Conservation (phyloP, 2,888 invertebrate species). For the Abscondita cerata region DNA sequence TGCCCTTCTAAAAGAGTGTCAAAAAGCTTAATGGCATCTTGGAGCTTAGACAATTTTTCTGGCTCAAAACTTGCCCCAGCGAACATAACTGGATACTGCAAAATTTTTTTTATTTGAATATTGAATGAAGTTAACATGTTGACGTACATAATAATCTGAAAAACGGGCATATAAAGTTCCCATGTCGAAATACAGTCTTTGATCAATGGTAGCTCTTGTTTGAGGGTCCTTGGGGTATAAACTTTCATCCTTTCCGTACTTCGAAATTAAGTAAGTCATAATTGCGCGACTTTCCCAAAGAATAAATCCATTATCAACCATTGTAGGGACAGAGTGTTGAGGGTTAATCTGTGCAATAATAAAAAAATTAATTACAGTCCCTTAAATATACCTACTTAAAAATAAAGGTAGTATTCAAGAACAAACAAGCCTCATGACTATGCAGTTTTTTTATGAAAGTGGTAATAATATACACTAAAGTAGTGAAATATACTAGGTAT, state of each 20-base stretch:
- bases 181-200: not conserved
- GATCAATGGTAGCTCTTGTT: not conserved
- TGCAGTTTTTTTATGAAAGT: too few relatives aligned
- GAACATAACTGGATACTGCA: not conserved
- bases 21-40: not conserved
- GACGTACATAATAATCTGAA: not conserved
- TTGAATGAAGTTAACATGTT: not conserved
- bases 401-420: too few relatives aligned
- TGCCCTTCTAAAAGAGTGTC: not conserved
- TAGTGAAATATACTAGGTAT: too few relatives aligned
- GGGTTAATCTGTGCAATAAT: conserved; percentile 4
- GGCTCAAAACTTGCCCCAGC: not conserved
- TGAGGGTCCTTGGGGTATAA: not conserved
- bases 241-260: not conserved
- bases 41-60: not conserved
- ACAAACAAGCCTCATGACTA: too few relatives aligned
- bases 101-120: not conserved
- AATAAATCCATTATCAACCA: not conserved
- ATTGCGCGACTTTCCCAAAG: conserved; percentile 1
- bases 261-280: not conserved
- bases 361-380: too few relatives aligned
- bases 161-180: not conserved
- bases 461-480: too few relatives aligned
- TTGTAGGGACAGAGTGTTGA: not conserved
- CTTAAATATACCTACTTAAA: too few relatives aligned